Percentiles rank a stretch among this genome's conserved stretches.
Evolutionary conservation across 2,888 invertebrate genomes (phyloP).

Genomic region (Caenorhabditis zanzibari): DNA sequence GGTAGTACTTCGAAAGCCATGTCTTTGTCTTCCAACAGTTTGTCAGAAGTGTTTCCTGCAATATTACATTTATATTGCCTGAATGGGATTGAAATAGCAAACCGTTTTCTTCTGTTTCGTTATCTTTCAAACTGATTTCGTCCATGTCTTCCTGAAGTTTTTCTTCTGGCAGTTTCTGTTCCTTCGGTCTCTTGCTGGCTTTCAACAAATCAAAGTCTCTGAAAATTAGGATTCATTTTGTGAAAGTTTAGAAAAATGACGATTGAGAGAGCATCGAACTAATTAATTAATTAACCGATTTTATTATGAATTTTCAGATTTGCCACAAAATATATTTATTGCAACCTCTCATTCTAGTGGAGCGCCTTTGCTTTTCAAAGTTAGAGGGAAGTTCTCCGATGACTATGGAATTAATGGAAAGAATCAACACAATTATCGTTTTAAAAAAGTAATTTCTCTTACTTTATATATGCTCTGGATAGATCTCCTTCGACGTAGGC

Average conservation of each 20-base stretch:
- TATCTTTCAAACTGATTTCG: constrained; percentile 38
- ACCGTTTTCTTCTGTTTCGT: neutral
- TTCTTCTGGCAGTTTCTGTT: constrained; percentile 25
- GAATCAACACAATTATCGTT: too few relatives aligned
- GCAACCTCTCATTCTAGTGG: neutral
- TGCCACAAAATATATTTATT: neutral
- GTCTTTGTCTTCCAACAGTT: constrained; percentile 29
- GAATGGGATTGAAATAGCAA: too few relatives aligned
- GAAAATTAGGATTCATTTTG: constrained; percentile 4
- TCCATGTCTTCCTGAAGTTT: constrained; percentile 30
- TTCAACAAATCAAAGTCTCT: constrained; percentile 54
- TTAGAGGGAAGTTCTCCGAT: neutral
- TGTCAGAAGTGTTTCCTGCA: constrained; percentile 2
- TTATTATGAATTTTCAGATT: neutral
- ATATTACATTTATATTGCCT: neutral
- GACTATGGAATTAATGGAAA: too few relatives aligned
- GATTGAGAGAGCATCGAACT: neutral
- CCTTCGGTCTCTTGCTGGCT: constrained; percentile 33
- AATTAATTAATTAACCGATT: neutral
- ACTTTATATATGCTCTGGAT: constrained; percentile 60
- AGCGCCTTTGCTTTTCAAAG: neutral
- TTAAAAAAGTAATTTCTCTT: constrained; percentile 4
- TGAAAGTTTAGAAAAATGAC: neutral
- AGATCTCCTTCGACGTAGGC: constrained; percentile 30
- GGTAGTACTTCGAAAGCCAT: constrained; percentile 30